Evolutionary conservation across 2,888 invertebrate species (phyloP), one percentile per base, ranked within the genome.

Genomic region (Dicyrtoma fusca): DNA sequence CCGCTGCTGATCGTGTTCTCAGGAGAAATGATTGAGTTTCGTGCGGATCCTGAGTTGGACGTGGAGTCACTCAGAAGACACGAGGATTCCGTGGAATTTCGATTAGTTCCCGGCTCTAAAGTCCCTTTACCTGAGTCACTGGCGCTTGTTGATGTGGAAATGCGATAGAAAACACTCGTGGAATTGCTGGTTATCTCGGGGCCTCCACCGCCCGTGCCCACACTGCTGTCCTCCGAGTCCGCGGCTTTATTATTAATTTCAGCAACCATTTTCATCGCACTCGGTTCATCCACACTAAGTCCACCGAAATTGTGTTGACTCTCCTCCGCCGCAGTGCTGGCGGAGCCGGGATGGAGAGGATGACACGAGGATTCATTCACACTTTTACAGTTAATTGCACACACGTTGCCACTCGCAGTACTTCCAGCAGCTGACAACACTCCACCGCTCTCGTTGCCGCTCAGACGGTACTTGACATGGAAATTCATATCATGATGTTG

Each of bases 81-180:
- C 23, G 78, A 78, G 62, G 79, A 79, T 72, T 79, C 79, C 51
- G 75, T 75, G 75, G 79, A 79, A 77, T 79, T 75, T 75, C 78
- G 77, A 78, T 79, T 80, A 75, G 77, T 79, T 76, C 76, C 77
- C 25, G 78, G 76, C 45, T 78, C 80, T 4, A 80, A 73, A 63
- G 76, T 76, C 55, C 79, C 80, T 77, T 79, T 79, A 75, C 80
- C 80, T 74, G 80, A 80, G 75, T 80, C 80, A 73, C 75, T 74
- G 19, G 77, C 76, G 51, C 75, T 74, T 69, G 76, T 73, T n/a
- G 76, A 76, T 44, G 73, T 75, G 59, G 79, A 78, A 73, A 76
- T 76, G 11, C 78, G 73, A 66, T 75, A 74, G 44, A 75, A 68
- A 47, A 76, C 49, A 62, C 51, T 49, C 23, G 71, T 61, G 61